Evolutionary conservation across 2,113 vertebrate species (phyloP).

Genomic region (Calonectris borealis): DNA sequence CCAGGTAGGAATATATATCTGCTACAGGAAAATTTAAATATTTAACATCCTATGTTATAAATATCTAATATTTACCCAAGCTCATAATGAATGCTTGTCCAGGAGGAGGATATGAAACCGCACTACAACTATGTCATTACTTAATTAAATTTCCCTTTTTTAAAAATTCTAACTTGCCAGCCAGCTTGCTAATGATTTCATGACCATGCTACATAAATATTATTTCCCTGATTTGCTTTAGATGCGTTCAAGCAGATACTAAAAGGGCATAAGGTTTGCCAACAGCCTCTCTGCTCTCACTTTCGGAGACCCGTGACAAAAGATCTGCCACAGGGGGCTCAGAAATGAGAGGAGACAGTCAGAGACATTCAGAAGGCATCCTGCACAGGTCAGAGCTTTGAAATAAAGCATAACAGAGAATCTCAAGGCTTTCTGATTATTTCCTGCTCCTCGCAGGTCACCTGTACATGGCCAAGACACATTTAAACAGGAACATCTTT

Average conservation of each 20-base stretch:
- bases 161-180: conserved; percentile 47
- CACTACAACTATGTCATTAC: conserved; percentile 38
- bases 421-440: neutral
- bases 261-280: conserved; percentile 3
- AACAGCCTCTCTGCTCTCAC: conserved; percentile 1
- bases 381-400: neutral
- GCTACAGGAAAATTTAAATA: neutral
- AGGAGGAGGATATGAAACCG: conserved; percentile 4
- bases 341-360: neutral
- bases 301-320: neutral
- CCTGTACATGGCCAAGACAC: neutral
- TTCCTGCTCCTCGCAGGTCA: neutral
- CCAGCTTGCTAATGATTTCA: conserved; percentile 63
- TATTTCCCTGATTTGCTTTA: conserved; percentile 42
- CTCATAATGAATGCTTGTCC: conserved; percentile 32
- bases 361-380: neutral
- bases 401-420: neutral
- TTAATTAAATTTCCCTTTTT: conserved; percentile 53
- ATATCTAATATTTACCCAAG: conserved; percentile 55
- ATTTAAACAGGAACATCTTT: conserved; percentile 6
- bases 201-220: conserved; percentile 56
- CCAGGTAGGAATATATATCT: neutral
- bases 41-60: conserved; percentile 34
- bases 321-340: neutral
- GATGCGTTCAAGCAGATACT: conserved; percentile 23